These are phyloP conservation scores for Hemistola chrysoprasaria DNA, from an alignment of 2,888 invertebrate species.

Conservation along the genomic window DNA sequence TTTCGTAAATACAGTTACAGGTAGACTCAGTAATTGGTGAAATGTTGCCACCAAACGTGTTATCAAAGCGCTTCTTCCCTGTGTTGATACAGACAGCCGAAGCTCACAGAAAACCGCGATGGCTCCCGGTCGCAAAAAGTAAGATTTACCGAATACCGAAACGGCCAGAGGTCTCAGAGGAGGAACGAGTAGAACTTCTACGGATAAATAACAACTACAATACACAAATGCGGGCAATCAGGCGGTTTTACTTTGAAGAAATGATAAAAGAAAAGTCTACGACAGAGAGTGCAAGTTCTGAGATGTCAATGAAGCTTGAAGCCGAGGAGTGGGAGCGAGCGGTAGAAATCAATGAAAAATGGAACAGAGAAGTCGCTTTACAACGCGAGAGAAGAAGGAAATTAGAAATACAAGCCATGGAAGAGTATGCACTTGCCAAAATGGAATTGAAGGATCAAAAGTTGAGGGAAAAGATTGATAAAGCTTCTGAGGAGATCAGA, in stretches of 20 bases:
- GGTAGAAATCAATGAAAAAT: constrained; percentile 84
- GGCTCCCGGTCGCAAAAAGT: constrained; percentile 90
- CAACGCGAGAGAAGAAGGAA: constrained; percentile 82
- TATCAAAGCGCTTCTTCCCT: constrained; percentile 60
- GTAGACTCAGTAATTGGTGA: no score
- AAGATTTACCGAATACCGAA: constrained; percentile 88
- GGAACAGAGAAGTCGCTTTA: constrained; percentile 85
- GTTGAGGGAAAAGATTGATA: constrained; percentile 53
- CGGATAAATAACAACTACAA: constrained; percentile 88
- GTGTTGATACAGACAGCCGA: constrained; percentile 58
- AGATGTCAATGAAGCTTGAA: constrained; percentile 78
- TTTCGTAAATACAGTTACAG: no score
- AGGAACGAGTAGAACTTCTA: constrained; percentile 85
- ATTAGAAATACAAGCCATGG: constrained; percentile 67
- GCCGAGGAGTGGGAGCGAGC: constrained; percentile 85
- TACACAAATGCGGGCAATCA: constrained; percentile 81
- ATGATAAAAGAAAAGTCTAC: constrained; percentile 73
- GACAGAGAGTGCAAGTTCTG: constrained; percentile 77
- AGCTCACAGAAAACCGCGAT: constrained; percentile 87
- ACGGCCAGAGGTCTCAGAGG: constrained; percentile 80
- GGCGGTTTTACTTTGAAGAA: constrained; percentile 78
- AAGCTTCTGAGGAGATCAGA: constrained; percentile 76
- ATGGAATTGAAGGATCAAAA: constrained; percentile 61
- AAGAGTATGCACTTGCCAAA: constrained; percentile 67
- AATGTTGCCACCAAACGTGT: constrained; percentile 44